phyloP scores from a whole-genome alignment of 1,140 invertebrate genomes.

The Littorina saxatilis region DNA sequence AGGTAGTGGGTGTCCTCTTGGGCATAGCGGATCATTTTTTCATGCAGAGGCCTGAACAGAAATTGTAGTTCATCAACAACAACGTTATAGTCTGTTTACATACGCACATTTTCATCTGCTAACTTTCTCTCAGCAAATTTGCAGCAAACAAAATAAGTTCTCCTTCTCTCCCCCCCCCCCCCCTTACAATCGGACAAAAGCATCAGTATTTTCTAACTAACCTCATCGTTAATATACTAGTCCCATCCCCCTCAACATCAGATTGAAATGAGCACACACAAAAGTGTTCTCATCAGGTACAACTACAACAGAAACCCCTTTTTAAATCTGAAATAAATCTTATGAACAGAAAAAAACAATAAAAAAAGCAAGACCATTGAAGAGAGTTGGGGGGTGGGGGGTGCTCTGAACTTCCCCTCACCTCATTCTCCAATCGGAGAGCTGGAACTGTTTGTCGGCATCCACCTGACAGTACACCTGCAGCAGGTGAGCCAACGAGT shows the following conservation, averaged over 20 bases:
- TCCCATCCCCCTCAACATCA: not conserved
- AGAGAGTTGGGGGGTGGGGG: too few relatives aligned
- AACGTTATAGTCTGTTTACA: too few relatives aligned
- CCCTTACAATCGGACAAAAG: not conserved
- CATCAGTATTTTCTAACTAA: not conserved
- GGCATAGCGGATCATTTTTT: slow-evolving; percentile 91
- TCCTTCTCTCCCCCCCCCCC: not conserved
- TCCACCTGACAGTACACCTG: slow-evolving; percentile 87
- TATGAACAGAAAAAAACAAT: too few relatives aligned
- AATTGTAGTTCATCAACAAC: not conserved
- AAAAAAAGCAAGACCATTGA: too few relatives aligned
- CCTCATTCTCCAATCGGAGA: slow-evolving; percentile 97
- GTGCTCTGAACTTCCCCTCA: too few relatives aligned
- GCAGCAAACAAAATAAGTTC: not conserved
- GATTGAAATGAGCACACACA: too few relatives aligned
- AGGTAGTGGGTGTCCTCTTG: slow-evolving; percentile 97
- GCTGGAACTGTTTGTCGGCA: slow-evolving; percentile 92
- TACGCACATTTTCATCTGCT: too few relatives aligned
- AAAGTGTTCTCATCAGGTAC: too few relatives aligned
- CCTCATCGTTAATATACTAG: not conserved
- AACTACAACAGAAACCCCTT: too few relatives aligned
- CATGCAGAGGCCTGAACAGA: slow-evolving; percentile 85
- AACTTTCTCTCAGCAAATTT: too few relatives aligned
- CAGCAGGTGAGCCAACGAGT: slow-evolving; percentile 89
- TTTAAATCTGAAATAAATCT: too few relatives aligned